phyloP scores from a whole-genome alignment of 2,888 invertebrate genomes.

The Escarpia spicata region DNA sequence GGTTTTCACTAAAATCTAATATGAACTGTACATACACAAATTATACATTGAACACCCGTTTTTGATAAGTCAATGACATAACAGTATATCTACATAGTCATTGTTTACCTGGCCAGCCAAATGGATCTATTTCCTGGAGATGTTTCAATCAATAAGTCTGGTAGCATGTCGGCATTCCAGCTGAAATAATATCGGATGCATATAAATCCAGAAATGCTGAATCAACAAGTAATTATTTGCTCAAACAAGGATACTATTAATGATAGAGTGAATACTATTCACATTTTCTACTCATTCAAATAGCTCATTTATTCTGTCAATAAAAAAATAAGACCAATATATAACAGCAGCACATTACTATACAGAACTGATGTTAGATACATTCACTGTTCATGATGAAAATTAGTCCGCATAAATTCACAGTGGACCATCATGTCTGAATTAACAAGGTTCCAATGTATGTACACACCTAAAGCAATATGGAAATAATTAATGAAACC shows the following conservation, averaged over 20 bases:
- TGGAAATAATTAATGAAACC: background rate
- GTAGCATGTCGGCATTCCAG: conserved; percentile 28
- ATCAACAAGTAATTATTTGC: background rate
- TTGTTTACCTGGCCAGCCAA: conserved; percentile 21
- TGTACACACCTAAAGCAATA: background rate
- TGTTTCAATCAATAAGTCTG: conserved; percentile 23
- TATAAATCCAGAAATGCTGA: background rate
- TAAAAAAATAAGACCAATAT: background rate
- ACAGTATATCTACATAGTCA: background rate
- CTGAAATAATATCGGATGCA: background rate
- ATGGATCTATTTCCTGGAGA: conserved; percentile 17
- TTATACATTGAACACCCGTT: background rate
- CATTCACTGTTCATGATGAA: background rate
- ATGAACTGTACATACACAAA: no score
- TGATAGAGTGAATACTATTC: background rate
- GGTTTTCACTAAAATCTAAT: background rate
- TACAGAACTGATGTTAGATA: background rate
- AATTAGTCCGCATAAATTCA: background rate
- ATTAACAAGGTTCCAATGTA: background rate
- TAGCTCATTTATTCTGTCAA: background rate
- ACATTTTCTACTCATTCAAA: background rate
- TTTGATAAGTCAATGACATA: background rate
- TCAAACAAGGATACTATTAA: background rate
- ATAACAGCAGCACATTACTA: background rate
- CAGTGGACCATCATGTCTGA: background rate